Percentiles rank a stretch among this genome's conserved stretches.
phyloP scores from a whole-genome alignment of 1,140 invertebrate species.

The Philotrypesis tridentata region DNA sequence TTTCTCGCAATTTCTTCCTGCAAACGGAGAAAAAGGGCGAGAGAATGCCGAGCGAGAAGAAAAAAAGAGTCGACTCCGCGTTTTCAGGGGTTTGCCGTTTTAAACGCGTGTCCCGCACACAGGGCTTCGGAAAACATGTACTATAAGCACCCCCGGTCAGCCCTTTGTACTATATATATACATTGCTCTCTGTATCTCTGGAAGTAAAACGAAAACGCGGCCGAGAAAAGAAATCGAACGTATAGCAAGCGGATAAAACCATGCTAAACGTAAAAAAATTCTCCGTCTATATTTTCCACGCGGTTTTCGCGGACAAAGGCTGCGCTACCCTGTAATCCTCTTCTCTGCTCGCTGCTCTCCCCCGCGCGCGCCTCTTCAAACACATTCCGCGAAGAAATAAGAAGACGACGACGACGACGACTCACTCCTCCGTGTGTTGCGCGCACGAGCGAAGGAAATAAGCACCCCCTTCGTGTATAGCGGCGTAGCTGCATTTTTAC shows the following conservation, averaged over 20 bases:
- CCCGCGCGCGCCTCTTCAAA: background rate
- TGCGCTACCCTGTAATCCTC: slow-evolving; percentile 1
- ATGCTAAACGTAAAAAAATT: background rate
- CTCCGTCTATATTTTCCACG: background rate
- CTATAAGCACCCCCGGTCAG: too few relatives aligned
- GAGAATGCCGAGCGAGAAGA: background rate
- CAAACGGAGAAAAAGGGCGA: background rate
- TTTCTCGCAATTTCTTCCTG: too few relatives aligned
- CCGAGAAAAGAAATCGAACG: background rate
- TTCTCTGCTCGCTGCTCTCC: background rate
- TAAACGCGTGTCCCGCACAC: too few relatives aligned
- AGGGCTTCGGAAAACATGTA: too few relatives aligned
- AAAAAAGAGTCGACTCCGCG: background rate
- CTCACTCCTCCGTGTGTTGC: background rate
- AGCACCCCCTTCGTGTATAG: background rate
- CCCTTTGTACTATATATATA: too few relatives aligned
- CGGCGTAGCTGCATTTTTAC: slow-evolving; percentile 36
- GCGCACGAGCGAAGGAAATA: background rate
- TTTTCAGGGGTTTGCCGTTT: too few relatives aligned
- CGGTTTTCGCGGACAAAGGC: background rate
- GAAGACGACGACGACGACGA: background rate
- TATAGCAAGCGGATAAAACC: background rate
- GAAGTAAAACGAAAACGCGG: background rate
- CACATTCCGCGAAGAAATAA: background rate
- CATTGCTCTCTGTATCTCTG: too few relatives aligned